These are phyloP conservation scores for Apostichopus parvimensis DNA, from an alignment of 35 echinoderm and acorn worm genomes.

Conservation along the genomic window DNA sequence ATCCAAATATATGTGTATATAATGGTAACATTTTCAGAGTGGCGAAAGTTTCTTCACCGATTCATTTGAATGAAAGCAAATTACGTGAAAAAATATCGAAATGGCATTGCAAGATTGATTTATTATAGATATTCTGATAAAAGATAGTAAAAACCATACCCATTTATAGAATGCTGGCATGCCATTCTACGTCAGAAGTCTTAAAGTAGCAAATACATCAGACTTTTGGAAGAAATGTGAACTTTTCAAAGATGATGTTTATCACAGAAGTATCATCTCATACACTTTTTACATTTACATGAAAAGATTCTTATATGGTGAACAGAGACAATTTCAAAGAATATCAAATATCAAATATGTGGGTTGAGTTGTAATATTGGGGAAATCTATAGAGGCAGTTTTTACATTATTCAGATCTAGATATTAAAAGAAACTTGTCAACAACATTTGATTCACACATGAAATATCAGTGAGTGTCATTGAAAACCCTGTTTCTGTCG, in stretches of 20 bases:
- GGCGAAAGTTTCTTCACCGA: background rate
- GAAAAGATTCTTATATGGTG: background rate
- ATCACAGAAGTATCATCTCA: background rate
- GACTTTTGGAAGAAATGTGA: background rate
- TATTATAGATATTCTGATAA: background rate
- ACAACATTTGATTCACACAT: too few relatives aligned
- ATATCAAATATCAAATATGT: too few relatives aligned
- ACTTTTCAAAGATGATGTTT: background rate
- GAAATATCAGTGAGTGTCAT: too few relatives aligned
- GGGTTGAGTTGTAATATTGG: too few relatives aligned
- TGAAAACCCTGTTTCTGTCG: too few relatives aligned
- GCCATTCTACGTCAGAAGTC: background rate
- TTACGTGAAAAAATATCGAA: background rate
- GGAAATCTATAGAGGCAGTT: too few relatives aligned
- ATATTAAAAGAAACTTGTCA: too few relatives aligned
- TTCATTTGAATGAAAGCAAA: background rate
- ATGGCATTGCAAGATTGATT: background rate
- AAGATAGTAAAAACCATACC: background rate
- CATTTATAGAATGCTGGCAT: background rate
- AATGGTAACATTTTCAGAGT: slow-evolving; percentile 4
- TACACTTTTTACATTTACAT: background rate
- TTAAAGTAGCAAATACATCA: background rate
- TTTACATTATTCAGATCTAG: too few relatives aligned
- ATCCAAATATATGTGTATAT: background rate
- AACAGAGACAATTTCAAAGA: too few relatives aligned